These are phyloP conservation scores for Oscheius myriophilus DNA, from an alignment of 2,888 invertebrate genomes.

Conservation along the genomic window DNA sequence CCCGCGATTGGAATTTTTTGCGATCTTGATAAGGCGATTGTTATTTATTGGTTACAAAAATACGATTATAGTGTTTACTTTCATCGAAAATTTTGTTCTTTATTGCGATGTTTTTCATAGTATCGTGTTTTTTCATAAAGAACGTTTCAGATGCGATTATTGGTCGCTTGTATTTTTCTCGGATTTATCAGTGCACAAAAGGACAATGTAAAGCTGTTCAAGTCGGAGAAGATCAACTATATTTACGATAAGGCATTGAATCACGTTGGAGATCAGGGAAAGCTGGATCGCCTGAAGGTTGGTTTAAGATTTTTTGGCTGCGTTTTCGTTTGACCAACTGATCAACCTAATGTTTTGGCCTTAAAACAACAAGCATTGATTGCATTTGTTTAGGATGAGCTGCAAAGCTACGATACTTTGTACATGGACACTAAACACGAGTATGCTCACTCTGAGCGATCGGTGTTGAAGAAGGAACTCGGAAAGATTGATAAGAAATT, in stretches of 20 bases:
- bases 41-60: no score
- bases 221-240: slow-evolving; percentile 66
- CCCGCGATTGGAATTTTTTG: no score
- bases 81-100: no score
- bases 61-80: no score
- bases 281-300: slow-evolving; percentile 23
- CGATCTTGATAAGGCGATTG: no score
- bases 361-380: no score
- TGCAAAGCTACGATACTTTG: slow-evolving; percentile 58
- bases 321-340: no score
- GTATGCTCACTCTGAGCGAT: slow-evolving; percentile 28
- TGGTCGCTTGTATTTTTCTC: background rate
- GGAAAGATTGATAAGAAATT: slow-evolving; percentile 59
- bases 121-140: background rate
- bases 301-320: background rate
- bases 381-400: slow-evolving; percentile 62
- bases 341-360: no score
- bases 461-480: slow-evolving; percentile 35
- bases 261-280: slow-evolving; percentile 50
- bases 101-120: no score
- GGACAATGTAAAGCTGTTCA: slow-evolving; percentile 26
- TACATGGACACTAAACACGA: slow-evolving; percentile 60
- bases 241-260: slow-evolving; percentile 64
- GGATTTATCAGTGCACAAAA: background rate
- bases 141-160: slow-evolving; percentile 10